phyloP scores from a whole-genome alignment of 1,140 invertebrate species.

The Dreissena polymorpha region DNA sequence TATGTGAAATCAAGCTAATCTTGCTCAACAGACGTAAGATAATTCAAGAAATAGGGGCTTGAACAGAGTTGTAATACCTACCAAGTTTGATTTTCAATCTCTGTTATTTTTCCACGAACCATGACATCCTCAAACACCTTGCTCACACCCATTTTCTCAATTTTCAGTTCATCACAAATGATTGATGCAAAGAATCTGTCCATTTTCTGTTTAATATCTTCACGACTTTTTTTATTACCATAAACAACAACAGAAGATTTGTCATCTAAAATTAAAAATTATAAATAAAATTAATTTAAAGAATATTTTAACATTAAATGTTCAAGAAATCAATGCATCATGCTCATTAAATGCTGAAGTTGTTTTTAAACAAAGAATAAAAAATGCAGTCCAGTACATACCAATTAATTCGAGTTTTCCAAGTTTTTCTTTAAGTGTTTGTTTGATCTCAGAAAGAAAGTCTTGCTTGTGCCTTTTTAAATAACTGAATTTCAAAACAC shows the following conservation, averaged over 20 bases:
- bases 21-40: too few relatives aligned
- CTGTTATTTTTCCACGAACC: slow-evolving; percentile 13
- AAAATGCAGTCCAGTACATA: neutral
- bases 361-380: too few relatives aligned
- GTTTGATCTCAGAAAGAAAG: neutral
- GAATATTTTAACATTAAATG: too few relatives aligned
- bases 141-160: slow-evolving; percentile 34
- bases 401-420: slow-evolving; percentile 10
- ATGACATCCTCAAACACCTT: slow-evolving; percentile 29
- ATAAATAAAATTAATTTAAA: neutral
- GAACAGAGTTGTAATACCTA: neutral
- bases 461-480: slow-evolving; percentile 18
- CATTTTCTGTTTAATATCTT: slow-evolving; percentile 11
- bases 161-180: neutral
- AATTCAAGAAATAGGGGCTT: too few relatives aligned
- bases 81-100: slow-evolving; percentile 36
- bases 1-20: too few relatives aligned
- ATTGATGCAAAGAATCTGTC: slow-evolving; percentile 4
- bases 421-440: slow-evolving; percentile 7
- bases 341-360: too few relatives aligned
- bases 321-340: too few relatives aligned
- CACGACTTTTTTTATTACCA: slow-evolving; percentile 14
- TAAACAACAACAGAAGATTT: neutral
- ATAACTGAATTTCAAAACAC: slow-evolving; percentile 8
- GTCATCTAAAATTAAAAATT: neutral